Evolutionary conservation across 2,113 vertebrate species (phyloP).

Genomic region (Scytalopus superciliaris): DNA sequence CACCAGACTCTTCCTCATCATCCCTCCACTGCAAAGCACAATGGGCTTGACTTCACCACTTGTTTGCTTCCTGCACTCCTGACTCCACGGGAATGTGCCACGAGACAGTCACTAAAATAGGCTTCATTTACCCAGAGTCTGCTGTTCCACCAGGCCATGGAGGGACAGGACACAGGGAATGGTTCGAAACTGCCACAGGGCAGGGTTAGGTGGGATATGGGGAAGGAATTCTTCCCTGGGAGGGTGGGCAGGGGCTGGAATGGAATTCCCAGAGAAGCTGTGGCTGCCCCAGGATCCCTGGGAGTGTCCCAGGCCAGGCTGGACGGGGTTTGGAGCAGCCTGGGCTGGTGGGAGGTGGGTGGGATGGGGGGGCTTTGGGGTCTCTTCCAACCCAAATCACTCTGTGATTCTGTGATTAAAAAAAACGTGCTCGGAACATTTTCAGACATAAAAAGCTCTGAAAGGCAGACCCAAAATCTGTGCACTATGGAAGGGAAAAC

Average conservation of each 20-base stretch:
- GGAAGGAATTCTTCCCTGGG: background rate
- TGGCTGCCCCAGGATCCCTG: background rate
- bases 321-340: background rate
- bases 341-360: background rate
- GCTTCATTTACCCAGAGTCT: rapidly evolving
- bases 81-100: background rate
- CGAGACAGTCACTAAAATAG: background rate
- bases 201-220: background rate
- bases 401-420: background rate
- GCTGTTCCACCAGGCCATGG: background rate
- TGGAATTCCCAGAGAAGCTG: too few relatives aligned
- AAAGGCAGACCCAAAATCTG: background rate
- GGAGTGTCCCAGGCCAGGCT: background rate
- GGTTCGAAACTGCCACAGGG: background rate
- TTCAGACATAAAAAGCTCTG: background rate
- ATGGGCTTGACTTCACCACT: background rate
- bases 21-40: background rate
- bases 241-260: background rate
- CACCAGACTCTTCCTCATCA: background rate
- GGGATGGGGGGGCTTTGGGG: too few relatives aligned
- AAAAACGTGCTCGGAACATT: background rate
- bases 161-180: background rate
- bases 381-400: background rate
- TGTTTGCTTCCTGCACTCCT: background rate
- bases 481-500: background rate